Conservation (phyloP, 2,797 vertebrate genomes). For the Antennarius maculatus region DNA sequence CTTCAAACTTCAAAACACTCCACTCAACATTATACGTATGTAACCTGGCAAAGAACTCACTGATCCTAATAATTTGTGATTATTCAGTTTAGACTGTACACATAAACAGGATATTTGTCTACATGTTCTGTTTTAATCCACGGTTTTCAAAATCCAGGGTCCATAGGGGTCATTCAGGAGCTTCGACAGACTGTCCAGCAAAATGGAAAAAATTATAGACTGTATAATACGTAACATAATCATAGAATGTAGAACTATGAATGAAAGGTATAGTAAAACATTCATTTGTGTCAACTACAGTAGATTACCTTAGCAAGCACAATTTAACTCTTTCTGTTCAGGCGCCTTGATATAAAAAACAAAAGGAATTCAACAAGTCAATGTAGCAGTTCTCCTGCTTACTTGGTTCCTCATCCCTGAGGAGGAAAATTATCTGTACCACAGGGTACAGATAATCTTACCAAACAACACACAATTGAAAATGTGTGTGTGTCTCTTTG, state of each 20-base stretch:
- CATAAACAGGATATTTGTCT: no score
- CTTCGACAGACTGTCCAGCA: no score
- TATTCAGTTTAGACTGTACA: constrained; percentile 8
- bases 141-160: no score
- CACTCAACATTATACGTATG: not conserved
- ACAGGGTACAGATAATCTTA: constrained; percentile 32
- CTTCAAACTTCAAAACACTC: constrained; percentile 10
- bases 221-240: no score
- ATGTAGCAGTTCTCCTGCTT: constrained; percentile 13
- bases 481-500: constrained; percentile 22
- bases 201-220: no score
- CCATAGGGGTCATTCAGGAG: no score
- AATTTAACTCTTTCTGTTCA: not conserved
- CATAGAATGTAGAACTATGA: no score
- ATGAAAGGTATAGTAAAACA: no score
- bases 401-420: constrained; percentile 28
- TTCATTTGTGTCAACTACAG: no score
- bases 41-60: not conserved
- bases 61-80: not conserved
- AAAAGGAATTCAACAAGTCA: no score
- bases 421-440: constrained; percentile 48
- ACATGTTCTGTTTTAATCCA: not conserved
- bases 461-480: constrained; percentile 53
- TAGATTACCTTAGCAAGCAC: no score
- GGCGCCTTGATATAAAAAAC: no score